A percentile compares a stretch with the other conserved stretches of the same genome.
Conservation (phyloP, 1,140 invertebrate species). For the Ylistrum balloti region DNA sequence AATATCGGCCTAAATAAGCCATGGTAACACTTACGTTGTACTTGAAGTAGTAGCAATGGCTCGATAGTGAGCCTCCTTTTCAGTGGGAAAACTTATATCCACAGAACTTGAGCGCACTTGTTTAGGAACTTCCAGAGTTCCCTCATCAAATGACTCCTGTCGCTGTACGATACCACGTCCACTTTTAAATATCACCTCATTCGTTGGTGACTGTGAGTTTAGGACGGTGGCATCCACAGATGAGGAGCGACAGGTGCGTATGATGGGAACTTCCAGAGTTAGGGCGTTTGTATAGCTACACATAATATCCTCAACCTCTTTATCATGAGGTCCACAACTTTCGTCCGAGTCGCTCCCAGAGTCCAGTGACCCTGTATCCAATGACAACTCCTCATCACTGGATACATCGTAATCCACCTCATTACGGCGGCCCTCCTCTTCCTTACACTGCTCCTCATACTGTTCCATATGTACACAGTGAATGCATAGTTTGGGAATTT, state of each 20-base stretch:
- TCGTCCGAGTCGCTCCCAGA: not conserved
- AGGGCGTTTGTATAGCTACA: constrained; percentile 73
- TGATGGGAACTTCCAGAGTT: constrained; percentile 77
- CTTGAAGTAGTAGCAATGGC: constrained; percentile 82
- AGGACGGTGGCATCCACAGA: constrained; percentile 74
- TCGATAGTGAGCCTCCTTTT: constrained; percentile 92
- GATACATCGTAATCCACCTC: constrained; percentile 52
- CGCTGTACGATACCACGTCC: constrained; percentile 58
- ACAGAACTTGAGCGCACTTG: constrained; percentile 90
- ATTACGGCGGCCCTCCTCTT: constrained; percentile 64
- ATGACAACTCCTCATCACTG: constrained; percentile 24
- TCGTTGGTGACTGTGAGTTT: constrained; percentile 47
- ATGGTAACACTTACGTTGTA: constrained; percentile 45
- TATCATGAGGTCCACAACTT: not conserved
- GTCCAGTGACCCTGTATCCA: not conserved
- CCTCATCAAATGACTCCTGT: constrained; percentile 70
- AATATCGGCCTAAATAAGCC: not conserved
- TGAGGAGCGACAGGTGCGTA: constrained; percentile 77
- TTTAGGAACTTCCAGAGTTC: constrained; percentile 64
- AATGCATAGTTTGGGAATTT: constrained; percentile 78
- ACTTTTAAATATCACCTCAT: constrained; percentile 42
- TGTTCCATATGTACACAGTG: constrained; percentile 82
- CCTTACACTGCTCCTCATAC: constrained; percentile 71
- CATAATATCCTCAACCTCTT: constrained; percentile 44
- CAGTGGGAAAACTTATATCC: constrained; percentile 94